Conservation (phyloP, 2,113 vertebrate species). For the Galemys pyrenaicus region DNA sequence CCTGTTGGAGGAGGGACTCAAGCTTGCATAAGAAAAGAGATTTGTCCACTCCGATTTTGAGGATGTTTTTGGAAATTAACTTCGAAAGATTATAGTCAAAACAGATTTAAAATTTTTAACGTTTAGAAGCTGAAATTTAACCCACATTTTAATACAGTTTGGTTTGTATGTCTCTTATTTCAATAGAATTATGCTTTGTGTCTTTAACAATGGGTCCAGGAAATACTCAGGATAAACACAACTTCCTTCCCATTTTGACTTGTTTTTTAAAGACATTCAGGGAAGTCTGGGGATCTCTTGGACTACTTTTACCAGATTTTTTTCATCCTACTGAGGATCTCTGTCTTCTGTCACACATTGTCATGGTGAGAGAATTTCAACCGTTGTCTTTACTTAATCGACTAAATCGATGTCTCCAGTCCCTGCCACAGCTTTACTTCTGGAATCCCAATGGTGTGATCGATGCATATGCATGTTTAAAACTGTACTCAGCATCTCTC, state of each 20-base stretch:
- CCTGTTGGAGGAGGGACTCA: background rate
- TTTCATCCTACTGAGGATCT: background rate
- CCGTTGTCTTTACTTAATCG: background rate
- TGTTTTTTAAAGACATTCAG: background rate
- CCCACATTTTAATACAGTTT: background rate
- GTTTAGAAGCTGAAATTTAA: constrained; percentile 6
- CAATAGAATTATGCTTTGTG: background rate
- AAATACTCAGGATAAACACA: background rate
- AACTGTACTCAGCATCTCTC: background rate
- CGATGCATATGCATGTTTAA: background rate
- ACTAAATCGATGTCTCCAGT: background rate
- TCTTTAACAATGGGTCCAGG: constrained; percentile 18
- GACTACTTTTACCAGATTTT: background rate
- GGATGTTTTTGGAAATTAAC: background rate
- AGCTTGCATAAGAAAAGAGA: background rate
- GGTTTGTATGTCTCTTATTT: background rate
- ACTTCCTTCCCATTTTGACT: background rate
- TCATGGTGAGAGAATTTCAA: background rate
- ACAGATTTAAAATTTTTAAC: background rate
- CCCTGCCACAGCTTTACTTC: too few relatives aligned
- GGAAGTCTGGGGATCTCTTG: background rate
- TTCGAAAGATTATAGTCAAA: background rate
- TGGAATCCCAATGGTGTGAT: rapidly evolving
- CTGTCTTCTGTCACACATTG: background rate
- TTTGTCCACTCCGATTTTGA: background rate